Conservation (phyloP, 2,888 invertebrate genomes). For the Leucophenga montana region DNA sequence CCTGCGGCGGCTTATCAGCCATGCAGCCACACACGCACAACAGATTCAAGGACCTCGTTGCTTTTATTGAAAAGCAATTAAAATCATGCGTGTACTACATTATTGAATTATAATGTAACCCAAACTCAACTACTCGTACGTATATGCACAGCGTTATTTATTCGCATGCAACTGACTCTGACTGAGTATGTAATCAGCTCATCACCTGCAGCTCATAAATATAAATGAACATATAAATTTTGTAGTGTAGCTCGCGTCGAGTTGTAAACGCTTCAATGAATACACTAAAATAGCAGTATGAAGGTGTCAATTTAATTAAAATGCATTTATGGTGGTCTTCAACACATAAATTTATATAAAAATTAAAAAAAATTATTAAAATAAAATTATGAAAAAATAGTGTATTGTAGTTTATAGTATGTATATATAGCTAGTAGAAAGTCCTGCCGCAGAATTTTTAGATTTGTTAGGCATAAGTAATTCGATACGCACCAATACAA, state of each 20-base stretch:
- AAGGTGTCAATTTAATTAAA: slow-evolving; percentile 38
- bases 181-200: slow-evolving; percentile 11
- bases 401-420: too few relatives aligned
- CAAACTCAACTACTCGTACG: slow-evolving; percentile 6
- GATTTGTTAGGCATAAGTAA: too few relatives aligned
- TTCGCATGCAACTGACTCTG: not conserved
- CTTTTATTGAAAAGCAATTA: slow-evolving; percentile 71
- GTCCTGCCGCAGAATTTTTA: too few relatives aligned
- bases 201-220: slow-evolving; percentile 51
- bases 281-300: slow-evolving; percentile 13
- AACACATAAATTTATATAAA: too few relatives aligned
- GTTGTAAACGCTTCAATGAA: too few relatives aligned
- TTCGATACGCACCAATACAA: too few relatives aligned
- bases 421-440: too few relatives aligned
- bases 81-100: slow-evolving; percentile 59
- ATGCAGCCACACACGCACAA: not conserved
- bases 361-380: too few relatives aligned
- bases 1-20: slow-evolving; percentile 54
- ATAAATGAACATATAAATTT: slow-evolving; percentile 56
- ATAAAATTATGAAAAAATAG: too few relatives aligned
- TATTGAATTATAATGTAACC: slow-evolving; percentile 61
- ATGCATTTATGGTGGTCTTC: not conserved
- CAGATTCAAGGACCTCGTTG: not conserved
- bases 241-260: slow-evolving; percentile 13
- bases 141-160: not conserved